A percentile compares a stretch with the other conserved stretches of the same genome.
Evolutionary conservation across 1,140 invertebrate genomes (phyloP).

Genomic region (Apis cerana): DNA sequence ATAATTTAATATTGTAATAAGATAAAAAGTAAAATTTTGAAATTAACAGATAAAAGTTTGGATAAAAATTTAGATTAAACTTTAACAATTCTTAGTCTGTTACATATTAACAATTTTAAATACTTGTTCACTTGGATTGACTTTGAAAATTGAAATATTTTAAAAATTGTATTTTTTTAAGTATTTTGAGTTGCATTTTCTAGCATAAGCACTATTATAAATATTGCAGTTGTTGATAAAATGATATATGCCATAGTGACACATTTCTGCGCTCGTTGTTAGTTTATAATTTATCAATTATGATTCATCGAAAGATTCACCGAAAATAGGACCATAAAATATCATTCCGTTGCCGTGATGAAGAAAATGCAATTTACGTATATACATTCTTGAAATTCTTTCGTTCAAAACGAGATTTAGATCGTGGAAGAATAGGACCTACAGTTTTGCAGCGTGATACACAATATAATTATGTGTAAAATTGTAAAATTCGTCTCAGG

Average conservation of each 20-base stretch:
- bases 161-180: too few species aligned
- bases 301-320: slow-evolving; percentile 13
- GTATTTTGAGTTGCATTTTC: background rate
- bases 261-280: slow-evolving; percentile 22
- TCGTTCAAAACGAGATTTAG: slow-evolving; percentile 9
- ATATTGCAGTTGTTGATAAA: background rate
- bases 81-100: too few species aligned
- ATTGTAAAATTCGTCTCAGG: slow-evolving; percentile 76
- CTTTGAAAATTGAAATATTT: too few species aligned
- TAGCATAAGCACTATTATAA: background rate
- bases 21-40: too few species aligned
- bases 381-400: slow-evolving; percentile 5
- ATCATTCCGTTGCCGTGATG: slow-evolving; percentile 47
- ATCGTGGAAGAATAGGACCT: slow-evolving; percentile 47
- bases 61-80: too few species aligned
- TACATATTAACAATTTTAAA: too few species aligned
- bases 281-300: background rate
- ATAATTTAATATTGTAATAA: too few species aligned
- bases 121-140: too few species aligned
- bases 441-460: slow-evolving; percentile 62
- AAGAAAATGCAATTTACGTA: background rate
- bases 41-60: too few species aligned
- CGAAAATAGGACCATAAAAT: slow-evolving; percentile 20
- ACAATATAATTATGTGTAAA: slow-evolving; percentile 75
- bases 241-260: background rate